These are phyloP conservation scores for Perca fluviatilis DNA, from an alignment of 2,113 vertebrate species.

Conservation along the genomic window DNA sequence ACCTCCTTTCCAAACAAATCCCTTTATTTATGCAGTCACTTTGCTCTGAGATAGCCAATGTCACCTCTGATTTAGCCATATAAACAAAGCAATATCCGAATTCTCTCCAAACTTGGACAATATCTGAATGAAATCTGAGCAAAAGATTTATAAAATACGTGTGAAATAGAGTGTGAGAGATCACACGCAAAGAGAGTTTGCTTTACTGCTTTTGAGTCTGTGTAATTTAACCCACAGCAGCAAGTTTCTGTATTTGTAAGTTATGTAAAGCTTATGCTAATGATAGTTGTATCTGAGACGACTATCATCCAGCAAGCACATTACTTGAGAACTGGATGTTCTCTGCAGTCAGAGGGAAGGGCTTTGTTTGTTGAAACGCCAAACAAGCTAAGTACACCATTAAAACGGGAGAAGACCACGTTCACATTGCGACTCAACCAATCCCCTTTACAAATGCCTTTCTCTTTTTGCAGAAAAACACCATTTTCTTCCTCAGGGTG, in stretches of 20 bases:
- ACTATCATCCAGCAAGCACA: constrained; percentile 31
- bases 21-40: constrained; percentile 32
- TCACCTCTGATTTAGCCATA: constrained; percentile 36
- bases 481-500: neutral
- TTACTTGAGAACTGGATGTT: constrained; percentile 45
- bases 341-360: constrained; percentile 35
- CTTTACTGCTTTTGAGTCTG: constrained; percentile 2
- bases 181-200: too few relatives aligned
- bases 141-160: neutral
- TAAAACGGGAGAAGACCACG: constrained; percentile 58
- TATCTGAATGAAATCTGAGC: neutral
- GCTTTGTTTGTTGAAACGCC: constrained; percentile 71
- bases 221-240: constrained; percentile 25
- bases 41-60: constrained; percentile 14
- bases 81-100: neutral
- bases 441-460: neutral
- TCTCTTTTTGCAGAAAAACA: neutral
- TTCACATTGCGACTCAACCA: constrained; percentile 22
- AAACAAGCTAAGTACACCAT: constrained; percentile 65
- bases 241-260: neutral
- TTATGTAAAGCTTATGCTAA: constrained; percentile 49
- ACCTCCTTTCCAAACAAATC: constrained; percentile 59
- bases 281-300: constrained; percentile 42
- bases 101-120: constrained; percentile 9
- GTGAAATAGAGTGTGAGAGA: neutral